Conservation (phyloP, 1,140 invertebrate species). For the Xylocopa sonorina region DNA sequence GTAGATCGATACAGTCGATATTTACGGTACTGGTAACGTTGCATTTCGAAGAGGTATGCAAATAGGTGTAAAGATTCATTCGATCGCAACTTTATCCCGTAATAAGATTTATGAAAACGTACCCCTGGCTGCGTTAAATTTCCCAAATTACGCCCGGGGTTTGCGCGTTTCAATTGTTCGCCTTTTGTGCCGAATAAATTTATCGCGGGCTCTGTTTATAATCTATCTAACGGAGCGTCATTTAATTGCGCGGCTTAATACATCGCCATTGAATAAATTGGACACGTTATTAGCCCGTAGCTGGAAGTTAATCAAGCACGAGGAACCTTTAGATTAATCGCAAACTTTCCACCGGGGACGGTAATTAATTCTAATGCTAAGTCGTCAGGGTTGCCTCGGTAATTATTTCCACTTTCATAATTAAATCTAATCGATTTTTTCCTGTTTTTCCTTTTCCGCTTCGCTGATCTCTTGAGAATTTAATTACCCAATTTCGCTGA, state of each 20-base stretch:
- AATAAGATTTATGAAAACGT: too few relatives aligned
- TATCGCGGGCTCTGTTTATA: background rate
- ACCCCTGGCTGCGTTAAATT: background rate
- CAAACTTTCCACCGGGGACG: constrained; percentile 6
- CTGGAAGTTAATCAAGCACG: constrained; percentile 16
- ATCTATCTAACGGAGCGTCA: background rate
- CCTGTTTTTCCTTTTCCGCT: background rate
- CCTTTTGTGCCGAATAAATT: background rate
- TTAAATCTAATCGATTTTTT: background rate
- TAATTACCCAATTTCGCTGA: too few relatives aligned
- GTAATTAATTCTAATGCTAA: constrained; percentile 3
- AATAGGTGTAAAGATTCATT: too few relatives aligned
- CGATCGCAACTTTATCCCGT: too few relatives aligned
- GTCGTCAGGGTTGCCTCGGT: background rate
- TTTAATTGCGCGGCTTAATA: constrained; percentile 20
- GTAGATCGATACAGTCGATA: too few relatives aligned
- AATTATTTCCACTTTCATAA: constrained; percentile 15
- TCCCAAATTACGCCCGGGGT: too few relatives aligned
- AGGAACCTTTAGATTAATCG: constrained; percentile 23
- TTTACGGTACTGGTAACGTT: too few relatives aligned
- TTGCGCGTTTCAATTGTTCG: too few relatives aligned
- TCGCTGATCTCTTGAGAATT: too few relatives aligned
- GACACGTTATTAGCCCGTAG: constrained; percentile 13
- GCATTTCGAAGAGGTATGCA: too few relatives aligned
- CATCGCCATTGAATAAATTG: constrained; percentile 8